Evolutionary conservation across 2,113 vertebrate species (phyloP), one percentile per base, ranked within the genome.

Genomic region (Prolemur simus): DNA sequence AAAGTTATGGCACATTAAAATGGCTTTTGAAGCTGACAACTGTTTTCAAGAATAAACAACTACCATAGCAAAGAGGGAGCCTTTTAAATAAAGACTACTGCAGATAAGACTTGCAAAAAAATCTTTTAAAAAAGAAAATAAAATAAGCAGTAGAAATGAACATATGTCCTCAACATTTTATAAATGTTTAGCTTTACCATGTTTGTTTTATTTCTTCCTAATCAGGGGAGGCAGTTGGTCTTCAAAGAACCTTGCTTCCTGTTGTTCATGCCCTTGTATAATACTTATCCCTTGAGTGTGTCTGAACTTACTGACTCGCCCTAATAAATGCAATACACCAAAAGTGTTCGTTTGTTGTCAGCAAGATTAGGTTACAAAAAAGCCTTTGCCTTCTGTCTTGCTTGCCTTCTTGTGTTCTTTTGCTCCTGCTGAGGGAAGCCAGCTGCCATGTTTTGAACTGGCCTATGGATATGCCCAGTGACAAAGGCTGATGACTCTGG

Each of bases 211-310:
- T 80, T 77, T 84, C 37, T 74, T 56, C 1, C 0, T 63, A 27
- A 10, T 64, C 60, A 3, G 76, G 1, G 7, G 23, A 39, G 34
- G 10, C 23, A 68, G 5, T 12, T 45, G 32, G 3, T 4, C 47
- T 12, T 52, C 14, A 60, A 12, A 5, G 18, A 13, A 18, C 6
- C 2, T 17, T 32, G 2, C 5, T 25, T 80, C 17, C 5, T 52
- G 0, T 2, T 47, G 2, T 54, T 42, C 14, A 10, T n/a, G 34
- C 12, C 15, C 1, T 29, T 39, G 0, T 52, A 2, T 58, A 15
- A 32, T 63, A 47, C n/a, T 10, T 17, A 27, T 74, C 8, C 6
- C 37, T 47, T 47, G 25, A 32, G 11, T 58, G 23, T 34, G 14
- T 12, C 18, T 74, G 21, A 45, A 58, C 13, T 81, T 81, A 37